A percentile compares a stretch with the other conserved stretches of the same genome.
Conservation (phyloP, 2,888 invertebrate genomes). For the Ornithoptera priamus region DNA sequence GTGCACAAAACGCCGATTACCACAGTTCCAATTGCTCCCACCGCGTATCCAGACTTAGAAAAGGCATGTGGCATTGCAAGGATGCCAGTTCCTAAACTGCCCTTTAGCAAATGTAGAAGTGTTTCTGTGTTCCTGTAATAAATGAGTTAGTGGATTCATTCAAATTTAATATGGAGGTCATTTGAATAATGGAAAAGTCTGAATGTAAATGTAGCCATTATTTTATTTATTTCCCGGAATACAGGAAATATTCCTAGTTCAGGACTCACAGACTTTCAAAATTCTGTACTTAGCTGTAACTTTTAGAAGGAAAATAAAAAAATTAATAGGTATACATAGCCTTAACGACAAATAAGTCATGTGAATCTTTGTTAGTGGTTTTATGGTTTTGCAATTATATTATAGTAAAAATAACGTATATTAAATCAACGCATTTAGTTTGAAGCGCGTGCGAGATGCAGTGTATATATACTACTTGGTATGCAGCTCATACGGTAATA, state of each 20-base stretch:
- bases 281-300: too few relatives aligned
- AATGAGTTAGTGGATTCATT: neutral
- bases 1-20: slow-evolving; percentile 93
- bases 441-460: neutral
- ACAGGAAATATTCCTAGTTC: too few relatives aligned
- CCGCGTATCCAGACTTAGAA: slow-evolving; percentile 88
- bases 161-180: neutral
- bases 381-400: too few relatives aligned
- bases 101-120: slow-evolving; percentile 91
- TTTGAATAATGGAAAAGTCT: neutral
- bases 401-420: neutral
- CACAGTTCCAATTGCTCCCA: slow-evolving; percentile 89
- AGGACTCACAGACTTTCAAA: too few relatives aligned
- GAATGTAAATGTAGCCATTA: neutral
- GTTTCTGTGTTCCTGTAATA: slow-evolving; percentile 87
- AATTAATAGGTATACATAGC: too few relatives aligned
- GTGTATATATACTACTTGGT: slow-evolving; percentile 3
- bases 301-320: too few relatives aligned
- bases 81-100: slow-evolving; percentile 94
- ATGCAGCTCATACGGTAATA: slow-evolving; percentile 4
- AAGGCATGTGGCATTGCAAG: slow-evolving; percentile 95
- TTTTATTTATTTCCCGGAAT: too few relatives aligned
- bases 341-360: too few relatives aligned
- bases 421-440: neutral
- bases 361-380: too few relatives aligned